These are phyloP conservation scores for Cottus gobio DNA, from an alignment of 2,113 vertebrate species.

Conservation along the genomic window DNA sequence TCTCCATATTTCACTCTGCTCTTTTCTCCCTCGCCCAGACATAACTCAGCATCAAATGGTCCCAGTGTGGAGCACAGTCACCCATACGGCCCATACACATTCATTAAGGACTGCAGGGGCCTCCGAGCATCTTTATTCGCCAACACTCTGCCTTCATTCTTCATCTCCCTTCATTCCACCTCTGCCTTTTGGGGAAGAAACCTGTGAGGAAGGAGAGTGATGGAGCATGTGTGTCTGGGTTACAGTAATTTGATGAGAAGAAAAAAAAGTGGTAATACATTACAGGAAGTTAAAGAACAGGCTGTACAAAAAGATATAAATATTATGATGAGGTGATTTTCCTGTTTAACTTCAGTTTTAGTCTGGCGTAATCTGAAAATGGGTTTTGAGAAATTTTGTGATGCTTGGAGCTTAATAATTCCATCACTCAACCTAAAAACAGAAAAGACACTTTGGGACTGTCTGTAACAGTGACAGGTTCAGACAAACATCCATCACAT, in stretches of 20 bases:
- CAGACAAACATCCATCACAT: not conserved
- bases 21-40: conserved; percentile 27
- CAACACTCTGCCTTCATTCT: conserved; percentile 27
- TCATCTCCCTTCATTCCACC: conserved; percentile 34
- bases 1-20: conserved; percentile 47
- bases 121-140: conserved; percentile 45
- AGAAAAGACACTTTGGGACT: not conserved
- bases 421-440: not conserved
- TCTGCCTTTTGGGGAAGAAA: conserved; percentile 30
- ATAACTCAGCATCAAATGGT: conserved; percentile 50
- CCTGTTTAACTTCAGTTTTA: not conserved
- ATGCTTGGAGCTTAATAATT: not conserved
- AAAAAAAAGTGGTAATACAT: conserved; percentile 12
- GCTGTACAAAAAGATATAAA: not conserved
- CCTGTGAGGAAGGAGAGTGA: conserved; percentile 23
- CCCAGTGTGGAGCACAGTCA: conserved; percentile 33
- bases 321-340: not conserved
- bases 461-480: not conserved
- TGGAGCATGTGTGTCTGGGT: conserved; percentile 20
- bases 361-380: not conserved
- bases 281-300: not conserved
- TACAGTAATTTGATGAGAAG: conserved; percentile 27
- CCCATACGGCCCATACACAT: conserved; percentile 22
- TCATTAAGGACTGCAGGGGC: conserved; percentile 34
- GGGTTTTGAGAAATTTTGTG: not conserved